Conservation (phyloP, 1,140 invertebrate genomes). For the Caenorhabditis brenneri region DNA sequence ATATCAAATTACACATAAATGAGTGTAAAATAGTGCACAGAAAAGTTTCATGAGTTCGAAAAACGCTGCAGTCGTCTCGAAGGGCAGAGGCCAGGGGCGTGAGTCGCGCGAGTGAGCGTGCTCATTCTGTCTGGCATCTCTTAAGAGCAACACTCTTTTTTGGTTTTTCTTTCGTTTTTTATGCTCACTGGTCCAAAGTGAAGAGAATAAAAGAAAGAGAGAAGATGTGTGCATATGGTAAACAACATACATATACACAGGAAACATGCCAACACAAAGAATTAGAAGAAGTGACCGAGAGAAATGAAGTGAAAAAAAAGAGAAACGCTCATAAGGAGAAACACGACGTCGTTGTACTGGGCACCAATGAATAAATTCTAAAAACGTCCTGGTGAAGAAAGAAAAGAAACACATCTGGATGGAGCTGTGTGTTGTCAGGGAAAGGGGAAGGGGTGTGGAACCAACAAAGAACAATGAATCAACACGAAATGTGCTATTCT, state of each 20-base stretch:
- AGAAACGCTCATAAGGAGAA: neutral
- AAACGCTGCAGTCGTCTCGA: neutral
- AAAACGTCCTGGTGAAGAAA: neutral
- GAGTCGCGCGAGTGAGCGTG: conserved; percentile 6
- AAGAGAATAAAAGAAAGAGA: neutral
- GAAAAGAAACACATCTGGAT: conserved; percentile 10
- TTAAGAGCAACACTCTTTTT: neutral
- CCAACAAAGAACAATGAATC: no score
- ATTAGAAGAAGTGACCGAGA: neutral
- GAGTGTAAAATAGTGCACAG: conserved; percentile 16
- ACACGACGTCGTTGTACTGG: neutral
- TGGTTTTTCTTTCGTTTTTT: conserved; percentile 21
- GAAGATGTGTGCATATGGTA: neutral
- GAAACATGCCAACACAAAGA: conserved; percentile 7
- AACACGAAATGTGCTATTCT: no score
- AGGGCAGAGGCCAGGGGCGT: neutral
- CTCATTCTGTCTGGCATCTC: neutral
- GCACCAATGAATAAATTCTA: neutral
- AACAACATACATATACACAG: neutral
- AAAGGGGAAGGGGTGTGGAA: no score
- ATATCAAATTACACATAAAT: conserved; percentile 21
- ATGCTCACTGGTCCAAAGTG: neutral
- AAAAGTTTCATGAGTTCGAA: neutral
- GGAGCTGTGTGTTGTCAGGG: neutral
- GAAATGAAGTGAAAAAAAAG: neutral